Evolutionary conservation across 2,888 invertebrate genomes (phyloP).

Genomic region (Hanleya hanleyi): DNA sequence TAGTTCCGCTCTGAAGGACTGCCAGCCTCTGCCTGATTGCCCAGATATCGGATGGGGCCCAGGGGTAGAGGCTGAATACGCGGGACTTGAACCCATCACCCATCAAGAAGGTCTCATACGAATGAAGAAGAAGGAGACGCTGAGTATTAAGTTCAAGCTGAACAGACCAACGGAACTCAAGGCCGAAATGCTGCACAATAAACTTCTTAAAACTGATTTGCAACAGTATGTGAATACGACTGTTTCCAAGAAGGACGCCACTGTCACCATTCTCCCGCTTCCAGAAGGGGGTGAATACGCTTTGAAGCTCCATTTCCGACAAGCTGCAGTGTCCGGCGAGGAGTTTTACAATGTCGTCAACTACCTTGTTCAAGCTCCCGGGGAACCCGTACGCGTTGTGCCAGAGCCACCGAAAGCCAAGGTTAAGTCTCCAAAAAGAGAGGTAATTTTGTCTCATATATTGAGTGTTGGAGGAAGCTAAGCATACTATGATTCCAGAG

Average conservation of each 20-base stretch:
- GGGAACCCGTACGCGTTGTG: neutral
- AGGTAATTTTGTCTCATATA: no score
- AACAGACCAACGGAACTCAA: conserved; percentile 30
- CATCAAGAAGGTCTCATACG: conserved; percentile 51
- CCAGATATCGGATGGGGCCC: conserved; percentile 60
- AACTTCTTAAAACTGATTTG: conserved; percentile 5
- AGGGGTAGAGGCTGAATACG: conserved; percentile 33
- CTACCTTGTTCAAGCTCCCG: conserved; percentile 40
- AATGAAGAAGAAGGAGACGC: conserved; percentile 36
- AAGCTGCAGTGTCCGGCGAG: conserved; percentile 22
- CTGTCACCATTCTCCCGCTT: conserved; percentile 28
- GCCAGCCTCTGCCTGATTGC: conserved; percentile 51
- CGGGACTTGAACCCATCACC: conserved; percentile 50
- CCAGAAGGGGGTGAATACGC: conserved; percentile 53
- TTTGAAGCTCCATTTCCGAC: conserved; percentile 47
- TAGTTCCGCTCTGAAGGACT: conserved; percentile 32
- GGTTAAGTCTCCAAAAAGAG: conserved; percentile 25
- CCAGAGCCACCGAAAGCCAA: conserved; percentile 10
- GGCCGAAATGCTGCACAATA: conserved; percentile 37
- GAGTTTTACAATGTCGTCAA: conserved; percentile 37
- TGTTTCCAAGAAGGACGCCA: conserved; percentile 14
- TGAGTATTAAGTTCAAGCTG: conserved; percentile 39
- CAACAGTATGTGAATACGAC: conserved; percentile 14
- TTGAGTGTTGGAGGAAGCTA: no score
- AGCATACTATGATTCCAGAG: no score